Conservation (phyloP, 2,888 invertebrate species). For the Athrips mouffetella region DNA sequence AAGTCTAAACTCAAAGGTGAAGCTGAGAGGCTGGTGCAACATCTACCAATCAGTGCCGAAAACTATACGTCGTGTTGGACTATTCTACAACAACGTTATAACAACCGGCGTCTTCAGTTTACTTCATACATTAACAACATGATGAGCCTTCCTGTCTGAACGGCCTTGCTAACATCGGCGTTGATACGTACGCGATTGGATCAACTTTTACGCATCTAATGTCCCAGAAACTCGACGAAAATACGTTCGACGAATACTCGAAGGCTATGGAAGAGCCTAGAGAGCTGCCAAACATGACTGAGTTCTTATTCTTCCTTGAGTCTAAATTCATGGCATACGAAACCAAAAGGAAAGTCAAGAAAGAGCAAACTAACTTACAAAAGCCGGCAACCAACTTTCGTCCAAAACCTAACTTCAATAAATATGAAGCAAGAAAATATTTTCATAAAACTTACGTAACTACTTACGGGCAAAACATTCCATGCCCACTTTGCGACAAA, state of each 20-base stretch:
- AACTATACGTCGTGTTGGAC: conserved; percentile 12
- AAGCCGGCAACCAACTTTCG: neutral
- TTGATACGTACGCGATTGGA: conserved; percentile 23
- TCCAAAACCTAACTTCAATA: neutral
- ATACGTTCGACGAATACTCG: conserved; percentile 20
- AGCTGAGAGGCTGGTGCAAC: conserved; percentile 13
- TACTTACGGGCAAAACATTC: neutral
- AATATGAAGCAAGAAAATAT: neutral
- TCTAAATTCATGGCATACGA: conserved; percentile 20
- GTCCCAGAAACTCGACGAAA: conserved; percentile 21
- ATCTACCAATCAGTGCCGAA: conserved; percentile 13
- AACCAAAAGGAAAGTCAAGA: neutral
- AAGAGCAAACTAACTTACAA: neutral
- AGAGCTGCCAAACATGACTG: conserved; percentile 14
- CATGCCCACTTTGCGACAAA: conserved; percentile 13
- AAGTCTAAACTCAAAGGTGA: conserved; percentile 16
- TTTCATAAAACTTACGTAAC: neutral
- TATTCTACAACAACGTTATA: neutral
- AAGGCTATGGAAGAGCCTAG: conserved; percentile 9
- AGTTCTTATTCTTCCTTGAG: conserved; percentile 19
- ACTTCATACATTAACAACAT: conserved; percentile 14
- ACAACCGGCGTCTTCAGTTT: conserved; percentile 12
- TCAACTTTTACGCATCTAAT: conserved; percentile 22
- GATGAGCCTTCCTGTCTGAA: conserved; percentile 18
- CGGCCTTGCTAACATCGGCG: conserved; percentile 19